Percentiles rank a stretch among this genome's conserved stretches.
Evolutionary conservation across 2,797 vertebrate species (phyloP).

Genomic region (Sebastes steindachneri): DNA sequence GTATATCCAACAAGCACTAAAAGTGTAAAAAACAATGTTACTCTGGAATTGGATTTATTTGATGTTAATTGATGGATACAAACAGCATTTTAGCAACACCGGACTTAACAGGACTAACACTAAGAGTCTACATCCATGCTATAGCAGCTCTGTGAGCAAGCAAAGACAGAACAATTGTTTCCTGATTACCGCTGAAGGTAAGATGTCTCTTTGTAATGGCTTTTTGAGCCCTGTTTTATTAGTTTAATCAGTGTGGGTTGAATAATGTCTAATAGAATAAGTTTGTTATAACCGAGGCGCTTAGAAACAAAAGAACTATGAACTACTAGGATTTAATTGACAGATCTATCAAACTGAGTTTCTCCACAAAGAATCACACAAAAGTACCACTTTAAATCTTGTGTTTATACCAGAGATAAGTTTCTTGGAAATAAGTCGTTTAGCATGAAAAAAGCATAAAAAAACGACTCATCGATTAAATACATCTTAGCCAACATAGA

Average conservation of each 20-base stretch:
- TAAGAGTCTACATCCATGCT: no score
- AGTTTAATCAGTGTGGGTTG: background rate
- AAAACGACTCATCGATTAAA: no score
- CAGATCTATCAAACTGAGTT: no score
- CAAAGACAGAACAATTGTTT: background rate
- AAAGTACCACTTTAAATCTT: no score
- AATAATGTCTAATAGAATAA: background rate
- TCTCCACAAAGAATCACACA: no score
- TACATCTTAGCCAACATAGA: no score
- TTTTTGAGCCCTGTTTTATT: background rate
- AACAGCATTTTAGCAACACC: background rate
- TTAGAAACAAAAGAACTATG: no score
- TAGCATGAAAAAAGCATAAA: no score
- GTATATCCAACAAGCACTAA: background rate
- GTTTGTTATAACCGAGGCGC: fast-evolving
- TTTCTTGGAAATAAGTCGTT: no score
- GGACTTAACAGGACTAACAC: background rate
- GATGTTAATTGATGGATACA: background rate
- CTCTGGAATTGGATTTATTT: background rate
- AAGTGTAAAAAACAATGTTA: background rate
- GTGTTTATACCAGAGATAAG: no score
- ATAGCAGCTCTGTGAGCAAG: background rate
- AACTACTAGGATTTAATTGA: no score
- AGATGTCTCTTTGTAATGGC: background rate
- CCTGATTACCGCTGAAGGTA: no score